Evolutionary conservation across 2,797 vertebrate genomes (phyloP), one percentile per base, ranked within the genome.

Genomic region (Sebastes paucispinis): DNA sequence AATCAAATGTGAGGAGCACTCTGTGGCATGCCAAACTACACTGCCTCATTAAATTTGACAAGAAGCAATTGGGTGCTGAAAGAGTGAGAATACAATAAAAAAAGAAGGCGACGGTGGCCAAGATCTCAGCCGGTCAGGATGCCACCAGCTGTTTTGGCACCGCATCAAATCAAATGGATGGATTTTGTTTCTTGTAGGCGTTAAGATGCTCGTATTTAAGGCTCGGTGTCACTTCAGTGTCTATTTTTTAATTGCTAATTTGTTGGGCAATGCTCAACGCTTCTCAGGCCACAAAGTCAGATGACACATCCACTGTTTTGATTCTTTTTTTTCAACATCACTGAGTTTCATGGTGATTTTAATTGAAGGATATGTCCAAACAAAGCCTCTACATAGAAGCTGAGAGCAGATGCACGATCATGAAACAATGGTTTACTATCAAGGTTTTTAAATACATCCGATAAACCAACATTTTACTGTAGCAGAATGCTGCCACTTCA

Each of bases 31-130:
- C 34, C 66, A 80, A 47, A 62, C 50, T 47, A 9, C 69, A 77
- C 36, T 10, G 18, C 62, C 27, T 87, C 75, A 82, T 77, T 74
- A 59, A 3, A 78, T 75, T 59, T 87, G 83, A 86, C 78, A 90
- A 31, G 69, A 36, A 60, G 67, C 77, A 82, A 54, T 24, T 55
- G 67, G 62, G 24, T 65, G 79, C 62, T 85, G 75, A 86, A 70
- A 88, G 73, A 70, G 64, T 27, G 22, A 67, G 25, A 34, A 66
- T n/a, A 43, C 52, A 67, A 57, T 62, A 3, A 34, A 36, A 43
- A 43, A 14, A 43, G 13, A n/a, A 54, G 43, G 52, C 16, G 32
- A 62, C 39, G 8, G 27, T 13, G 59, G 10, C 22, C 11, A 20
- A 63, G 43, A 83, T 62, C 32, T 55, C 52, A 54, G 24, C 31